Conservation (phyloP, 2,888 invertebrate genomes). For the Automeris io region DNA sequence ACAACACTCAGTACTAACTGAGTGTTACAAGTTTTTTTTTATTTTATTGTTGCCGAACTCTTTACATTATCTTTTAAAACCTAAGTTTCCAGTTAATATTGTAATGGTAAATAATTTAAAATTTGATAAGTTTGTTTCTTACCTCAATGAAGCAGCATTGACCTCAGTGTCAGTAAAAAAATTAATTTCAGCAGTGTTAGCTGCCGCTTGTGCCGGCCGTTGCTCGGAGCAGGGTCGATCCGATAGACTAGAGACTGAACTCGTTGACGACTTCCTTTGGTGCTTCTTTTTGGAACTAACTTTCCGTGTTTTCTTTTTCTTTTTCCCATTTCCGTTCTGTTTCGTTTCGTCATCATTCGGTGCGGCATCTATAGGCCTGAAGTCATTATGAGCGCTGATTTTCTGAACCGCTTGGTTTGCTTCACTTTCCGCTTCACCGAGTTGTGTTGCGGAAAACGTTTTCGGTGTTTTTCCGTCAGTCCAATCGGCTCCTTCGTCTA, state of each 20-base stretch:
- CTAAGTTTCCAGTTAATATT: too few species aligned
- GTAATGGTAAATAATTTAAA: too few species aligned
- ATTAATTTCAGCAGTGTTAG: constrained; percentile 65
- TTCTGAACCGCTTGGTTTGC: constrained; percentile 77
- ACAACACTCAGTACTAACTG: too few species aligned
- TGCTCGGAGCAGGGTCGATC: constrained; percentile 70
- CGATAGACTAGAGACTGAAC: constrained; percentile 70
- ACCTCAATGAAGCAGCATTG: constrained; percentile 80
- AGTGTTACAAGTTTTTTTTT: too few species aligned
- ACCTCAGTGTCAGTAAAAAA: constrained; percentile 97
- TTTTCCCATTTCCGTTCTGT: constrained; percentile 77
- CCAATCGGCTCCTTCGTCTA: constrained; percentile 75
- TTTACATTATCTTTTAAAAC: too few species aligned
- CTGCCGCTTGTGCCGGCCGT: constrained; percentile 47
- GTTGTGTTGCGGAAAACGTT: constrained; percentile 74
- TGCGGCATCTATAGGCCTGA: constrained; percentile 75
- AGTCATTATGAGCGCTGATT: constrained; percentile 80
- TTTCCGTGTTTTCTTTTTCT: constrained; percentile 88
- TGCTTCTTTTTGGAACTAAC: constrained; percentile 88
- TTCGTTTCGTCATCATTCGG: constrained; percentile 65
- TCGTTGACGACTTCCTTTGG: constrained; percentile 82
- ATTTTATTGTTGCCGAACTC: too few species aligned
- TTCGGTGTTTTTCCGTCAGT: constrained; percentile 69
- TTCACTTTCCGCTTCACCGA: constrained; percentile 61
- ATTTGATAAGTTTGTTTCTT: too few species aligned